Evolutionary conservation across 2,113 vertebrate species (phyloP), one percentile per base, ranked within the genome.

Genomic region (Rynchops niger): DNA sequence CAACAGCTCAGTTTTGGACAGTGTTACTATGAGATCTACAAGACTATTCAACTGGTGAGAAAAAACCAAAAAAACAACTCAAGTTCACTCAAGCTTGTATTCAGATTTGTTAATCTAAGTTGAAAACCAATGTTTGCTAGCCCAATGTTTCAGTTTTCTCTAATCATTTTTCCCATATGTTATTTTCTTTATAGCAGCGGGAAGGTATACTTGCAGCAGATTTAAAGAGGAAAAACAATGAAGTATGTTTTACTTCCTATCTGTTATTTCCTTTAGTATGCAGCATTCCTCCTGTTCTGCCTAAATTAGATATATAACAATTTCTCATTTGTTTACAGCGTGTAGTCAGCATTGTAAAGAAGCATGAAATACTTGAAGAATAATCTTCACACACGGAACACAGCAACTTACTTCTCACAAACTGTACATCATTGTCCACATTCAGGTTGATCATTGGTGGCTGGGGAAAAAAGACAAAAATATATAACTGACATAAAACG

Each of bases 361-460:
- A 50, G 7, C 43, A 74, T 6, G 1, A 92, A 82, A 72, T 43
- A 67, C 4, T 61, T 79, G 9, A 72, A 67, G 23, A 86, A 67
- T 67, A 58, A 73, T 59, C 32, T 88, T 92, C n/a, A 66, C 7
- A 42, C 23, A n/a, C 4, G 14, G 40, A 84, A 81, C 18, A 26
- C 3, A 58, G 47, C 17, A 91, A 98, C 98, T 98, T 98, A 98
- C 98, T 98, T 98, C 83, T 97, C 86, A 97, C 90, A 62, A 88
- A 78, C 7, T 63, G 81, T 17, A 96, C 66, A 1, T 97, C 96
- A 43, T 96, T 78, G 12, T 95, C 81, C 82, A 83, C 81, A 63
- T 98, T 97, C 96, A 97, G 69, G 86, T 93, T 89, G 77, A 95
- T 82, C 91, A 94, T 49, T 87, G 97, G 90, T 80, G 95, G 52